Base-by-base conservation (phyloP, 2,797 vertebrate genomes). In the Cossypha dichroa region DNA sequence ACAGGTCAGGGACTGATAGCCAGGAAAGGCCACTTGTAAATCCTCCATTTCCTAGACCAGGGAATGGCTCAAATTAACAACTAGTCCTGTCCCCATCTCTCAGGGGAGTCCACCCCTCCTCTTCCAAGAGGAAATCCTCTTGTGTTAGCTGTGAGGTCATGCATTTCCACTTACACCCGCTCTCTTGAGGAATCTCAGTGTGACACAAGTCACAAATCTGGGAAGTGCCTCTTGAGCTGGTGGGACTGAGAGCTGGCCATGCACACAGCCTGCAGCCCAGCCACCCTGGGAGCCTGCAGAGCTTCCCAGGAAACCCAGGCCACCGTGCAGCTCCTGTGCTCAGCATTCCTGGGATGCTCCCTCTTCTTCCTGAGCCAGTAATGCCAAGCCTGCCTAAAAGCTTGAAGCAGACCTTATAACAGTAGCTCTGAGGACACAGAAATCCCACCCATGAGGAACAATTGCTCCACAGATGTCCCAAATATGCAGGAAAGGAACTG, bases 361-460 rank as follows among this genome's bases (percentile, higher is more conserved):
- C 23, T 83, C 58, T 84, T 26, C 88, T 91, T 63, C 10, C 63
- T 34, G 70, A 85, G 68, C 55, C 48, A 8, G 12, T 29, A 59
- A 48, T 54, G 62, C 82, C 89, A 68, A 23, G 46, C 79, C 51
- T 75, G 0, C 52, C 93, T 63, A 7, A 73, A 75, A 90, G 62
- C 90, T 88, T 31, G 67, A 69, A 75, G 36, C 75, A 0, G 0
- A 84, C 58, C 78, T 93, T 80, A 12, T 52, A 92, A 46, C 78
- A 81, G 82, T 55, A 81, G 87, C 59, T 94, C 43, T 51, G 79
- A 90, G 85, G 91, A 91, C 2, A 13, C 58, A 94, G 76, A 81
- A 97, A 93, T 95, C 96, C 89, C 95, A 96, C 95, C 93, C 73
- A 28, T 90, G 89, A 94, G 89, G 85, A 97, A 79, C 87, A 94